Evolutionary conservation across 2,888 invertebrate species (phyloP).

Genomic region (Drosophila neutralis): DNA sequence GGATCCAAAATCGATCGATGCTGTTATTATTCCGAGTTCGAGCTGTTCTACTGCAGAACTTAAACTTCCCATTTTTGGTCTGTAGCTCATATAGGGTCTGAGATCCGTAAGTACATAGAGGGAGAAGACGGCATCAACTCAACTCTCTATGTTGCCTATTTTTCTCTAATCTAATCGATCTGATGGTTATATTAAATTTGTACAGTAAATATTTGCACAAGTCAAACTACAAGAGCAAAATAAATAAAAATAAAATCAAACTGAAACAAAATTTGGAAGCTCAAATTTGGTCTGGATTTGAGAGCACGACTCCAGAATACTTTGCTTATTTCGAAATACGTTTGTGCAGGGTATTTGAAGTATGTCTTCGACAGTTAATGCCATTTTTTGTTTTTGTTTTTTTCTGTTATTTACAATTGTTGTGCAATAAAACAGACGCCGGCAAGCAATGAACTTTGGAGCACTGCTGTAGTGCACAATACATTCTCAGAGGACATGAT

Average conservation of each 20-base stretch:
- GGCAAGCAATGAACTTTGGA: slow-evolving; percentile 46
- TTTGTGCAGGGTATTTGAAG: neutral
- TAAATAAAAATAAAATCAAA: neutral
- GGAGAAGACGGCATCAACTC: too few species aligned
- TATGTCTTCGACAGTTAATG: neutral
- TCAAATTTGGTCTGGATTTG: neutral
- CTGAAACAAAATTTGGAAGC: neutral
- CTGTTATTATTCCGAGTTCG: neutral
- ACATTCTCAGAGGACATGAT: neutral
- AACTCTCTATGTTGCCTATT: neutral
- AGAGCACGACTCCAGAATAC: neutral
- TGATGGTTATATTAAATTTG: too few species aligned
- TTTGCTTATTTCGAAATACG: neutral
- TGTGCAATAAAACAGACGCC: slow-evolving; percentile 25
- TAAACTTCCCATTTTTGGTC: neutral
- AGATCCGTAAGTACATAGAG: neutral
- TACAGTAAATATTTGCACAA: too few species aligned
- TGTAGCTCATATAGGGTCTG: fast-evolving
- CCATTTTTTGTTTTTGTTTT: slow-evolving; percentile 1
- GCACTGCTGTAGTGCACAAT: slow-evolving; percentile 14
- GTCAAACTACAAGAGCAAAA: neutral
- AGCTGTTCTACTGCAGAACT: neutral
- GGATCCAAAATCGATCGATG: neutral
- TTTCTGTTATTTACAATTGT: slow-evolving; percentile 30
- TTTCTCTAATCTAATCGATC: neutral